Conservation (phyloP, 2,113 vertebrate genomes). For the Cephalopterus ornatus region DNA sequence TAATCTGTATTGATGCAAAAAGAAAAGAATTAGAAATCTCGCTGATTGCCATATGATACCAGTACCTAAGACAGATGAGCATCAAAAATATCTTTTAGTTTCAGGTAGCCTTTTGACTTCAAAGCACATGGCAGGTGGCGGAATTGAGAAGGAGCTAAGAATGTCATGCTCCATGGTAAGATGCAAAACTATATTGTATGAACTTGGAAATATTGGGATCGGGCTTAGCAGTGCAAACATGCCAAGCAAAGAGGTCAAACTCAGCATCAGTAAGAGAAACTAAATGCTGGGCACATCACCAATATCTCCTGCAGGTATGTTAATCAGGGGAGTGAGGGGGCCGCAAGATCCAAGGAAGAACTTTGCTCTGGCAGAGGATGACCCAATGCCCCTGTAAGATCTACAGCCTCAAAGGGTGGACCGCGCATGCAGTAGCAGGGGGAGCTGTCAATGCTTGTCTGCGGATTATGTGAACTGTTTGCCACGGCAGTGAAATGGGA, state of each 20-base stretch:
- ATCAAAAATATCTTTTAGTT: neutral
- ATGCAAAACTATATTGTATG: neutral
- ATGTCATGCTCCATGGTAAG: neutral
- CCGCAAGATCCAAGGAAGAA: neutral
- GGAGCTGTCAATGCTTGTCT: neutral
- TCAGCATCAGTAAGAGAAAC: neutral
- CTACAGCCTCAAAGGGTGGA: neutral
- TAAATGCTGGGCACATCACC: neutral
- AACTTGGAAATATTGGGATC: neutral
- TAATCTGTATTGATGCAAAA: neutral
- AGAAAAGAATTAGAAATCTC: neutral
- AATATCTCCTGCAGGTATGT: neutral
- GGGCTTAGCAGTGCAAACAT: neutral
- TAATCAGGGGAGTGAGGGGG: neutral
- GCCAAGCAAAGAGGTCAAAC: neutral
- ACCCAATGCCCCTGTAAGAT: neutral
- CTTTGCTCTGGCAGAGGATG: neutral
- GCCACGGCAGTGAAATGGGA: neutral
- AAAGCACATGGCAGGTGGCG: neutral
- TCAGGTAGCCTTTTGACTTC: neutral
- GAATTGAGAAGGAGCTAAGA: neutral
- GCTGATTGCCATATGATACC: neutral
- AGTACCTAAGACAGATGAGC: neutral
- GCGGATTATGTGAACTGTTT: neutral
- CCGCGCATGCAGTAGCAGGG: rapidly evolving